Base-by-base conservation (phyloP, 2,888 invertebrate genomes). In the Cosmia pyralina region DNA sequence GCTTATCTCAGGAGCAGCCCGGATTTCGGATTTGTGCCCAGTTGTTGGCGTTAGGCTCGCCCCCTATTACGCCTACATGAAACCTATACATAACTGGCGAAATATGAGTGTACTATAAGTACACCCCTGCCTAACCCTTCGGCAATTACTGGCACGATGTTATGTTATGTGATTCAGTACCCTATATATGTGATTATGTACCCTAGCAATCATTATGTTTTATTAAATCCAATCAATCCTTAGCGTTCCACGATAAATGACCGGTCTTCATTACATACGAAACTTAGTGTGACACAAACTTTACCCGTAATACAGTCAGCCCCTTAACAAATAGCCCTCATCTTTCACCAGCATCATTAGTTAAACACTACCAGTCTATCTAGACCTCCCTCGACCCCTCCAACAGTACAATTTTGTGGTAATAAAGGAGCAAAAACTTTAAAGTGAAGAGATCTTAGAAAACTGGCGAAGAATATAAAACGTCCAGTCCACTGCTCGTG, bases 321-420 rank as follows among this genome's bases (percentile, higher is more conserved):
- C 84, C 87, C 85, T 87, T 87, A 89, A 92, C 89, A 93, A 93
- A 93, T 93, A 87, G 88, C 90, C 88, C 88, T 90, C 91, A 92
- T 93, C 90, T 90, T 90, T 93, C 91, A 91, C 89, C 79, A 86
- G 80, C 90, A 87, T 92, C 90, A 91, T 93, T 92, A 92, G 90
- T 92, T 90, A 88, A 85, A 86, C 85, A 82, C 75, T 82, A 80
- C 93, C 91, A 90, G 52, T 86, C 72, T 79, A 75, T 53, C 44
- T 11, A 75, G 88, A 88, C 68, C 90, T 79, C 41, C 84, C 67
- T 66, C 72, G 19, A 66, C 79, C 70, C 80, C 52, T 28, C 44
- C 64, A 62, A 73, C 79, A 53, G 22, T 62, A 64, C 59, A 68
- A 58, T 34, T 55, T 50, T 58, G 52, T 38, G 59, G 80, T 64